phyloP scores from a whole-genome alignment of 2,113 vertebrate genomes.

The Aspidoscelis tigris region DNA sequence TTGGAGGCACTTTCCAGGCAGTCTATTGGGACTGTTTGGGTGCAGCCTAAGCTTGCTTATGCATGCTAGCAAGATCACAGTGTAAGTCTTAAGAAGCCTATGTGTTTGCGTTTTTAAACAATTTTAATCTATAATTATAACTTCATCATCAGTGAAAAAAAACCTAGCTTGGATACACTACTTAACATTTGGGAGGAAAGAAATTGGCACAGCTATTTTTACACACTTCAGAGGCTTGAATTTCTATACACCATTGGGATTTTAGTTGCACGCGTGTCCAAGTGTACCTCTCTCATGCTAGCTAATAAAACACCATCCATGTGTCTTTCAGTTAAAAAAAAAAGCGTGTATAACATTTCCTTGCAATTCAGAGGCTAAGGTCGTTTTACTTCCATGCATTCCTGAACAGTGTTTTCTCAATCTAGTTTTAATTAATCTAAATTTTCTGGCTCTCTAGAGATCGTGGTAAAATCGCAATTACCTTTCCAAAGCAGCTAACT shows the following conservation, averaged over 20 bases:
- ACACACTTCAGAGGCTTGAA: constrained; percentile 2
- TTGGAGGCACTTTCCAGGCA: too few relatives aligned
- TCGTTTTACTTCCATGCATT: constrained; percentile 1
- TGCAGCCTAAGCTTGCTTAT: not conserved
- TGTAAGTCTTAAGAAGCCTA: not conserved
- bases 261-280: not conserved
- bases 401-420: not conserved
- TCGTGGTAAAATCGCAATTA: not conserved
- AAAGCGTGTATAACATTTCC: not conserved
- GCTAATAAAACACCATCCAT: constrained; percentile 27
- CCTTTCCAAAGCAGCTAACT: constrained; percentile 12
- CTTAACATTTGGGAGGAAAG: not conserved
- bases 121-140: too few relatives aligned
- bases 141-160: not conserved
- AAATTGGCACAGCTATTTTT: constrained; percentile 1
- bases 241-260: not conserved
- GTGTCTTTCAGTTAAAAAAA: constrained; percentile 11
- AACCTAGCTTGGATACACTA: not conserved
- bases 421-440: constrained; percentile 25
- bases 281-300: constrained; percentile 3
- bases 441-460: constrained; percentile 13
- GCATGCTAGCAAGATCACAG: not conserved
- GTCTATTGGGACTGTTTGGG: too few relatives aligned
- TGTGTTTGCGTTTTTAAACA: not conserved
- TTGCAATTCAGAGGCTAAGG: constrained; percentile 5